Base-by-base conservation (phyloP, 2,113 vertebrate genomes). In the Nettapus auritus region DNA sequence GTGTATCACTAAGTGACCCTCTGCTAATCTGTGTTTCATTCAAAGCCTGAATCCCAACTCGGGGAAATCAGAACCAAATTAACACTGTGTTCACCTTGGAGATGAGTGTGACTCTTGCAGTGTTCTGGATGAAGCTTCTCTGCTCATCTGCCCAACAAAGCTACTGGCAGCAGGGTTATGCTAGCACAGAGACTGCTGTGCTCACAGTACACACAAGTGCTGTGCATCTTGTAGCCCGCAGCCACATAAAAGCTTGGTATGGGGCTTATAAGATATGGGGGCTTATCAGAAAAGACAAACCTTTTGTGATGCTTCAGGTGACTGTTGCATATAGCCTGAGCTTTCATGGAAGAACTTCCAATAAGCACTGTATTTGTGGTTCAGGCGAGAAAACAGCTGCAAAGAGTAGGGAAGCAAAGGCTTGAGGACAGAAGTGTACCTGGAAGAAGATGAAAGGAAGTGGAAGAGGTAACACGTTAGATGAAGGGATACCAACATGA, bases 21-120 rank as follows among this genome's bases (percentile, higher is more conserved):
- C 38, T 5, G 50, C 15, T 71, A 31, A 44, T 34, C 8, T n/a
- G 10, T 5, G 3, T 73, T 92, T 86, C 13, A 1, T 57, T 73
- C 33, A 46, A 71, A 82, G 21, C 3, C 4, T 20, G 20, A 84
- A 66, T 79, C 10, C 10, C 20, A 56, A 9, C 68, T 84, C 14
- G 36, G 44, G 18, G 50, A 86, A 64, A 48, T 28, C 13, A 6
- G 56, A 11, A 38, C 33, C 0, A 1, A 7, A 9, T 79, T 79
- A 52, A 29, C 8, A 3, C 14, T 68, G 0, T 75, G 33, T 15
- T 17, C 9, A 4, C 5, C 13, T 18, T 56, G 26, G 44, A 55
- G 13, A 50, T 53, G 18, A 0, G 2, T 2, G 11, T 71, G 25
- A 68, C 3, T 68, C 38, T 48, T 63, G 21, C 21, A 23, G 46